Base-by-base conservation (phyloP, 2,797 vertebrate genomes). In the Chaetophractus vellerosus region DNA sequence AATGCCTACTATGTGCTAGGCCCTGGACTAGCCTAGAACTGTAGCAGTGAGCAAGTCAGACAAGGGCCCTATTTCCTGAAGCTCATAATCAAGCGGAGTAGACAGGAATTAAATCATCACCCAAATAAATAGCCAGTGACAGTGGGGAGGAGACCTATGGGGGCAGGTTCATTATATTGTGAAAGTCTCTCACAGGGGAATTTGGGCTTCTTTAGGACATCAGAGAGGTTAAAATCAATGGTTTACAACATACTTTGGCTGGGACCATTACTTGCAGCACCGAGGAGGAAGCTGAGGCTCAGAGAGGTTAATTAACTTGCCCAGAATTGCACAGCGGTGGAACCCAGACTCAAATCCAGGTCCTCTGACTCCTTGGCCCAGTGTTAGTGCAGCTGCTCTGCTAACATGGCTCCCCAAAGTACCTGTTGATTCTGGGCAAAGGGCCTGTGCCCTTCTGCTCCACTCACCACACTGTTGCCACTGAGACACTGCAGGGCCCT, bases 151-250 rank as follows among this genome's bases (percentile, higher is more conserved):
- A 59, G 48, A 18, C 21, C 36, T 72, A 24, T 21, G 5, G 18
- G 28, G 33, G 72, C 64, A 83, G 41, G 12, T 31, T 52, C 41
- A 28, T 23, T 9, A 15, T n/a, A 15, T n/a, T 38, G 16, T 28
- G 31, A 94, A 66, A 1, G 6, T 72, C 36, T 64, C 76, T 57
- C 52, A 23, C 19, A 55, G 63, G 31, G 52, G n/a, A 76, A 85
- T 75, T 18, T 80, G 83, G 80, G 52, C 57, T 95, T 74, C 38
- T 36, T 88, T 87, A 45, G 36, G 75, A 85, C 55, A 4, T 81
- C 71, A 80, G 80, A 84, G 63, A 48, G 69, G 71, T 36, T 93
- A 72, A 41, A 86, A 59, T 59, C 71, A 91, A 11, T 66, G 28
- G 14, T 69, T 87, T 61, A 55, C 33, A 81, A 55, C 36, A 87